Evolutionary conservation across 2,797 vertebrate genomes (phyloP), one percentile per base, ranked within the genome.

Genomic region (Lemur catta): DNA sequence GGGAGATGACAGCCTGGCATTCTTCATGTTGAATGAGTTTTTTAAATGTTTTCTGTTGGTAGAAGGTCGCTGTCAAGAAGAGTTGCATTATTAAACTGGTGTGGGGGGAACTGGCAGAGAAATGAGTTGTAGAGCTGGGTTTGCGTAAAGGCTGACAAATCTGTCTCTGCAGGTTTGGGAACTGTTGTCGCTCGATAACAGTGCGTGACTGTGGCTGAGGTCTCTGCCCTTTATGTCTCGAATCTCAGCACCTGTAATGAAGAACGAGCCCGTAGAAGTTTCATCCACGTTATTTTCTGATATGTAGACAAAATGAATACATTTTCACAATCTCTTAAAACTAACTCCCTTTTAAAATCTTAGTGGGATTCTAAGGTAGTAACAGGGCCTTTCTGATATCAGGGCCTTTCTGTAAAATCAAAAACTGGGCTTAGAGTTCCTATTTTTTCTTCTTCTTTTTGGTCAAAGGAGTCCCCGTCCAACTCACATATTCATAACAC

Each of bases 351-450:
- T 82, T 93, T 96, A 80, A 91, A 46, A 94, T 24, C 71, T 72
- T 67, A 71, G 80, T 52, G 75, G 84, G 35, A 84, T 92, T 95
- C 82, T 94, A 41, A 96, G 75, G 43, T 79, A 72, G 57, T 93
- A 84, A 89, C 78, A 92, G 85, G 48, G 33, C 18, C 96, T 81
- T 92, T 92, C 95, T 95, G 93, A 52, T 55, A 55, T 90, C 28
- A 52, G n/a, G n/a, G n/a, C n/a, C n/a, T n/a, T n/a, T 85, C 55
- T 96, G 67, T 92, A 38, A 94, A 93, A 88, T 92, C 41, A n/a
- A 48, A 97, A 96, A 38, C 71, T 81, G 63, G 20, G 89, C 86
- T 92, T 85, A 72, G 30, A 65, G 38, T 65, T 84, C 2, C 4
- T n/a, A 0, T 79, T 2, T 72, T 90, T 52, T 48, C 72, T 82